Conservation (phyloP, 1,140 invertebrate genomes). For the Drosophila sulfurigaster region DNA sequence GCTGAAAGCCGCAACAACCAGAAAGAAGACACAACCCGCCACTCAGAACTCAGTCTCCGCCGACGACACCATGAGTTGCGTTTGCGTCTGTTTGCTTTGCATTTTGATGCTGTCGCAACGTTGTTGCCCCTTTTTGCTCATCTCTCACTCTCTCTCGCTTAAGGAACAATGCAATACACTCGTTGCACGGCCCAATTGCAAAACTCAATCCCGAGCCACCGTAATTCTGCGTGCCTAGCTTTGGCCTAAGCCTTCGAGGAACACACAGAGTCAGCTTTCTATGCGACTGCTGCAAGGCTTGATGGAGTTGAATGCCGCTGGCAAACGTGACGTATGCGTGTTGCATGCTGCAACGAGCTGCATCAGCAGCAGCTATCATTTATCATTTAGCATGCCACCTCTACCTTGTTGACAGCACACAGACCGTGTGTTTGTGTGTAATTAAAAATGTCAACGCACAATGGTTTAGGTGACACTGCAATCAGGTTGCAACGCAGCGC, state of each 20-base stretch:
- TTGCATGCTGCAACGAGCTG: conserved; percentile 39
- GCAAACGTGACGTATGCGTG: conserved; percentile 45
- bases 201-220: conserved; percentile 32
- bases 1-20: conserved; percentile 64
- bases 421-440: conserved; percentile 57
- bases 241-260: conserved; percentile 59
- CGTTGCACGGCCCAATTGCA: conserved; percentile 6
- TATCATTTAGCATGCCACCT: conserved; percentile 67
- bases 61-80: conserved; percentile 18
- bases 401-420: conserved; percentile 24
- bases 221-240: conserved; percentile 58
- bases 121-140: neutral
- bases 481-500: conserved; percentile 49
- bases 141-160: no score
- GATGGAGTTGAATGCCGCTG: conserved; percentile 34
- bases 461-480: conserved; percentile 69
- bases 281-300: conserved; percentile 3
- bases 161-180: neutral
- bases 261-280: conserved; percentile 9
- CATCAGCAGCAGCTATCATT: conserved; percentile 54
- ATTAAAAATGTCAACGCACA: conserved; percentile 81
- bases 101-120: conserved; percentile 53
- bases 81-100: conserved; percentile 70
- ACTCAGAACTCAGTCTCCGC: conserved; percentile 18
- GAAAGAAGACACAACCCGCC: conserved; percentile 41